Evolutionary conservation across 2,113 vertebrate genomes (phyloP).

Genomic region (Proterorhinus semilunaris): DNA sequence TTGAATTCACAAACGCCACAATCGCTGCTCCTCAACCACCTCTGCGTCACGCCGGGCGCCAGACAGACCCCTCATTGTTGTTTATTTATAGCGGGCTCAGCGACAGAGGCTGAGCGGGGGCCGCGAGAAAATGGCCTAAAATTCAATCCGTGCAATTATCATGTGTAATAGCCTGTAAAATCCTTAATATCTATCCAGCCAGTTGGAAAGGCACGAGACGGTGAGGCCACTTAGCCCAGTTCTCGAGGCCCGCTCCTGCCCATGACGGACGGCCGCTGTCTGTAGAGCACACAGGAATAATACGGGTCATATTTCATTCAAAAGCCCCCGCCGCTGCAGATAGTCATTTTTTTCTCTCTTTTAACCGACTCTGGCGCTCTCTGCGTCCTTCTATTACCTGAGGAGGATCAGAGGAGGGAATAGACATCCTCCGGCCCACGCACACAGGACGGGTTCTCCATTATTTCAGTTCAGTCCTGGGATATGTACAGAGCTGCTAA

Average conservation of each 20-base stretch:
- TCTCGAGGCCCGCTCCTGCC: conserved; percentile 63
- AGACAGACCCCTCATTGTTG: conserved; percentile 47
- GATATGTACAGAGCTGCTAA: not conserved
- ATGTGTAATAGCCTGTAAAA: conserved; percentile 83
- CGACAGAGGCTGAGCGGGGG: conserved; percentile 28
- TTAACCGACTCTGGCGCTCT: conserved; percentile 32
- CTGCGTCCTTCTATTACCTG: conserved; percentile 52
- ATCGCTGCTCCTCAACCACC: conserved; percentile 55
- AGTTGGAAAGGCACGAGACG: conserved; percentile 76
- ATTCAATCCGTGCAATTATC: conserved; percentile 79
- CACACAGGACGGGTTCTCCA: conserved; percentile 14
- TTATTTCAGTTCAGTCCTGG: not conserved
- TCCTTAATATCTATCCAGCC: conserved; percentile 78
- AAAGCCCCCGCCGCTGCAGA: conserved; percentile 51
- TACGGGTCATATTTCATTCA: conserved; percentile 77
- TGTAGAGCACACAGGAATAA: conserved; percentile 70
- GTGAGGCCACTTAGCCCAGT: conserved; percentile 76
- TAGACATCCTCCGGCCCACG: conserved; percentile 33
- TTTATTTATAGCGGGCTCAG: conserved; percentile 60
- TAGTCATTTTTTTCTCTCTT: conserved; percentile 66
- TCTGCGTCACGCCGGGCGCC: conserved; percentile 47
- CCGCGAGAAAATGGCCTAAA: conserved; percentile 66
- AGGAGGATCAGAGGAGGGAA: conserved; percentile 47
- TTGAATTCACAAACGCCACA: conserved; percentile 62
- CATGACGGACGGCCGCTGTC: conserved; percentile 78